phyloP scores from a whole-genome alignment of 2,797 vertebrate genomes.

The Lithobates sylvaticus region DNA sequence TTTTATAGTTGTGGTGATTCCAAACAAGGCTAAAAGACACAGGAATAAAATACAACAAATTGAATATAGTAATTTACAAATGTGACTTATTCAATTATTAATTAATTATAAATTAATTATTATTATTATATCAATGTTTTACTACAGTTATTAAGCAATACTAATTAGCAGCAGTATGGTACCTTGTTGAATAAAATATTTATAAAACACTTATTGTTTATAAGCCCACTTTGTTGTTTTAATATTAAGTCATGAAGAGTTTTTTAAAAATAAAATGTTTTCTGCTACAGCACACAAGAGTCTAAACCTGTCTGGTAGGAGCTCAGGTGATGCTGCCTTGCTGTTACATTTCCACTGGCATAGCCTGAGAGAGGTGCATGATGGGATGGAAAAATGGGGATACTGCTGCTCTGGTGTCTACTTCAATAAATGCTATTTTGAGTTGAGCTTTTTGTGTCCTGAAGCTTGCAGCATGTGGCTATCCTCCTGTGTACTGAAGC shows the following conservation, averaged over 20 bases:
- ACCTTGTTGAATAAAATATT: neutral
- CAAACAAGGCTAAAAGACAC: too few species aligned
- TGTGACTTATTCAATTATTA: too few species aligned
- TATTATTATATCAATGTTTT: too few species aligned
- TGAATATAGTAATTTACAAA: too few species aligned
- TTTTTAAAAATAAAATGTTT: too few species aligned
- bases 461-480: constrained; percentile 34
- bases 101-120: too few species aligned
- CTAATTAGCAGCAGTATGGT: neutral
- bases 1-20: too few species aligned
- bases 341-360: neutral
- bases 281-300: too few species aligned
- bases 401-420: neutral
- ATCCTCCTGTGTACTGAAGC: neutral
- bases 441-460: neutral
- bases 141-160: neutral
- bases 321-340: neutral
- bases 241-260: too few species aligned
- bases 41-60: too few species aligned
- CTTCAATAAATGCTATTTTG: neutral
- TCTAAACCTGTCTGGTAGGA: neutral
- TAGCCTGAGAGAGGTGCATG: constrained; percentile 26
- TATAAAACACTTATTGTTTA: too few species aligned
- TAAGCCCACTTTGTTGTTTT: neutral
- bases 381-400: constrained; percentile 4